These are phyloP conservation scores for Podabrus alpinus DNA, from an alignment of 2,888 invertebrate species.

Conservation along the genomic window DNA sequence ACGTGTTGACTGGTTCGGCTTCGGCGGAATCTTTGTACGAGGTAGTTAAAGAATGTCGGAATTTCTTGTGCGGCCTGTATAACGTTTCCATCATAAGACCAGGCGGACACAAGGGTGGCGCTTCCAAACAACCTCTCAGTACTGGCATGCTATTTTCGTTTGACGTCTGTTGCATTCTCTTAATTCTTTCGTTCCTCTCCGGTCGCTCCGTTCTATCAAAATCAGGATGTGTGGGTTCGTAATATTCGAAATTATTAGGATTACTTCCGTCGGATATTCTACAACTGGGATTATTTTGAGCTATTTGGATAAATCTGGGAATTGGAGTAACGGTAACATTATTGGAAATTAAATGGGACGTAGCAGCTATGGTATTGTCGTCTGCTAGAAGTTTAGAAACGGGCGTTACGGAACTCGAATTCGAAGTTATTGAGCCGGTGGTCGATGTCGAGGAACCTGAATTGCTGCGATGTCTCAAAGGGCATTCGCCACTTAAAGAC, in stretches of 20 bases:
- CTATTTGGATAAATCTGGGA: constrained; percentile 45
- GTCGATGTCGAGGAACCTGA: constrained; percentile 70
- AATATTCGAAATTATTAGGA: constrained; percentile 79
- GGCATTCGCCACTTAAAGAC: constrained; percentile 74
- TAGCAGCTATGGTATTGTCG: constrained; percentile 73
- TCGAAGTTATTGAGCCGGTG: background rate
- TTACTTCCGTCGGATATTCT: constrained; percentile 68
- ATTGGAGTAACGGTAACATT: constrained; percentile 76
- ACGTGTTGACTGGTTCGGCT: constrained; percentile 66
- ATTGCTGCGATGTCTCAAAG: constrained; percentile 74
- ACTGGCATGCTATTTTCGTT: constrained; percentile 91
- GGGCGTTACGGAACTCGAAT: background rate
- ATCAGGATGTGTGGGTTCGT: constrained; percentile 67
- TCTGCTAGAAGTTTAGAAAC: constrained; percentile 58
- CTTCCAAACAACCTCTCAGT: constrained; percentile 87
- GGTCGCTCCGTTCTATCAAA: constrained; percentile 79
- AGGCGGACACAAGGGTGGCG: constrained; percentile 89
- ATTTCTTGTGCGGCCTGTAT: constrained; percentile 94
- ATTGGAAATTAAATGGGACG: constrained; percentile 71
- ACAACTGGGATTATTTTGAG: constrained; percentile 79
- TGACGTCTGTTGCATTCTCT: constrained; percentile 43
- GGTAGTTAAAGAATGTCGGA: constrained; percentile 59
- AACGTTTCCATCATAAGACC: constrained; percentile 92
- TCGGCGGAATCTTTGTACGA: constrained; percentile 74
- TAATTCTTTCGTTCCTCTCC: background rate